Base-by-base conservation (phyloP, 2,888 invertebrate species). In the Acrocyrtus sp. region DNA sequence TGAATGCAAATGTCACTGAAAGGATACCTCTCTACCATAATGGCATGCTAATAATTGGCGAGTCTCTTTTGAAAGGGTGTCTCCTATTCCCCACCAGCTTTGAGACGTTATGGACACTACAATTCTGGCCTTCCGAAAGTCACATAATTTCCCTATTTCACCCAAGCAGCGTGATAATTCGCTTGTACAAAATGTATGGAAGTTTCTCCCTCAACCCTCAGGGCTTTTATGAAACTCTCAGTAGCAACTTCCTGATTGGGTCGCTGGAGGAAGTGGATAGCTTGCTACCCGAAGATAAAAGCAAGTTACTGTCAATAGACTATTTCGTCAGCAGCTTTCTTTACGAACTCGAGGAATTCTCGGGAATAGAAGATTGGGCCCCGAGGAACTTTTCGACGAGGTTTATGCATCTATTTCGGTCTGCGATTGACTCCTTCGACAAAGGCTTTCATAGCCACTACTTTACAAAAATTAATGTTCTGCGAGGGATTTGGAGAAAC, bases 111-210 rank as follows among this genome's bases (percentile, higher is more conserved):
- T 80, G 80, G 80, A 77, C 74, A 2, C 45, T 79, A 6, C 74
- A 77, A 29, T 77, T 80, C 48, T 80, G 80, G 80, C 79, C 80
- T 2, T 60, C 70, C 8, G 80, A 80, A 51, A 76, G 75, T 29
- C 80, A 80, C 43, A 58, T 80, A 1, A 39, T 77, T 12, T 76
- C 73, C 15, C 26, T 61, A 15, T 78, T 60, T 39, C 80, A 80
- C 72, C 78, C 79, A 0, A 65, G 56, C 45, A 77, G 77, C 47
- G 41, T 80, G 2, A 57, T 79, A 22, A 10, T 73, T 2, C 61
- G 80, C 43, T 10, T 79, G 24, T 78, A 78, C 39, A 80, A 79
- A 65, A 45, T 80, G 10, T 78, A 70, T 41, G 53, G 70, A 3
- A 65, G 67, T 5, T 80, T 77, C 47, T 79, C 75, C 62, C 48